phyloP scores from a whole-genome alignment of 2,888 invertebrate genomes.

The Acronicta aceris region DNA sequence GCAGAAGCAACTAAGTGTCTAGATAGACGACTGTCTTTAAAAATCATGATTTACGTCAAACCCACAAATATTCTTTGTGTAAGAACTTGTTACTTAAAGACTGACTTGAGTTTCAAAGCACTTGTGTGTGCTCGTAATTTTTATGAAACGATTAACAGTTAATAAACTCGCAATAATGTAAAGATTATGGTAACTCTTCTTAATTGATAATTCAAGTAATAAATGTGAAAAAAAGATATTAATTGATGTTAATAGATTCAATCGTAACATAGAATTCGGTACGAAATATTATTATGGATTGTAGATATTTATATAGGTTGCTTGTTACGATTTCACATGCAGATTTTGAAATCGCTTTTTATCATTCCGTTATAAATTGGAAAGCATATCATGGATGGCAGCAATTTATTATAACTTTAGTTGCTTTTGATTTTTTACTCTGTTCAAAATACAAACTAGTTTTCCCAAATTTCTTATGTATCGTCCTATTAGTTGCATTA shows the following conservation, averaged over 20 bases:
- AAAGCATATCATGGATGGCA: conserved; percentile 80
- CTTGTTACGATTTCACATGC: conserved; percentile 69
- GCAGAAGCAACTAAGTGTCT: conserved; percentile 41
- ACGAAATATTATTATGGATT: conserved; percentile 58
- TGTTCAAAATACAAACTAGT: conserved; percentile 63
- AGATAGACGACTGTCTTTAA: conserved; percentile 38
- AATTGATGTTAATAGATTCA: conserved; percentile 63
- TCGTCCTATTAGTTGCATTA: background rate
- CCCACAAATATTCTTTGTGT: conserved; percentile 57
- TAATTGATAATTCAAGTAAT: conserved; percentile 53
- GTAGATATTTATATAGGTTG: conserved; percentile 66
- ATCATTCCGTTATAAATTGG: conserved; percentile 80
- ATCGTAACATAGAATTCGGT: conserved; percentile 55
- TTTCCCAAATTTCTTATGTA: background rate
- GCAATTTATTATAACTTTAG: conserved; percentile 73
- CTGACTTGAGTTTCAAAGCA: conserved; percentile 66
- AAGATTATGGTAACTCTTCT: conserved; percentile 45
- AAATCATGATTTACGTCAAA: conserved; percentile 49
- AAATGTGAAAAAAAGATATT: conserved; percentile 53
- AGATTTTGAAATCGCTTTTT: conserved; percentile 69
- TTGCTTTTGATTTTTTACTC: conserved; percentile 70
- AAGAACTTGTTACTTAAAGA: conserved; percentile 68
- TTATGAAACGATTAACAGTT: conserved; percentile 51
- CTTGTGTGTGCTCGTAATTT: conserved; percentile 51
- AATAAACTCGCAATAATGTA: conserved; percentile 49